Evolutionary conservation across 2,113 vertebrate species (phyloP).

Genomic region (Onychorhynchus coronatus): DNA sequence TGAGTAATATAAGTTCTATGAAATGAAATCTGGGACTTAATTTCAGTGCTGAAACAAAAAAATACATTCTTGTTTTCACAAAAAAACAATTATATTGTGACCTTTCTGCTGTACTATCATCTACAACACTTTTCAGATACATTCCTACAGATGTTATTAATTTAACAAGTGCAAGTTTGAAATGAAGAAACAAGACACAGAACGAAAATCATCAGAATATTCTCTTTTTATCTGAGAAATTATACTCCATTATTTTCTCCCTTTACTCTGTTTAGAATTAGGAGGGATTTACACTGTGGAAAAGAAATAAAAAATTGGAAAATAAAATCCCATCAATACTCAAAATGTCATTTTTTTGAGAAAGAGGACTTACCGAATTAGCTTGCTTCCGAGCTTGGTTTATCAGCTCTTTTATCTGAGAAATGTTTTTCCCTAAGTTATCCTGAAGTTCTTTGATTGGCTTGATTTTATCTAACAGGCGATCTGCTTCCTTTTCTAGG

Average conservation of each 20-base stretch:
- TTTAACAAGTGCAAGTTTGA: background rate
- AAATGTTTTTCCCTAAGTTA: conserved; percentile 94
- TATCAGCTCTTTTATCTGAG: conserved; percentile 97
- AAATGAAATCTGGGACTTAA: background rate
- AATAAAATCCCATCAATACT: background rate
- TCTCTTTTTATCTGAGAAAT: background rate
- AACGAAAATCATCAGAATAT: background rate
- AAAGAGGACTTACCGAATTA: conserved; percentile 86
- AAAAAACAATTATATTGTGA: background rate
- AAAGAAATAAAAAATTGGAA: background rate
- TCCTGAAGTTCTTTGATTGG: conserved; percentile 95
- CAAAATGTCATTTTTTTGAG: background rate
- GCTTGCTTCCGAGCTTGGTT: conserved; percentile 98
- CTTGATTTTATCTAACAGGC: conserved; percentile 90
- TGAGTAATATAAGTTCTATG: background rate
- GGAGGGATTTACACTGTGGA: background rate
- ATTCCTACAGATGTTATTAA: background rate
- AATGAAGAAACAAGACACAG: background rate
- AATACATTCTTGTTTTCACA: background rate
- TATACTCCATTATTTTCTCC: background rate
- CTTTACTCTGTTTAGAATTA: background rate
- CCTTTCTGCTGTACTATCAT: background rate
- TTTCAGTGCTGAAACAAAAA: background rate
- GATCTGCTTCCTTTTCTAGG: conserved; percentile 91
- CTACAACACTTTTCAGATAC: background rate